Evolutionary conservation across 2,113 vertebrate genomes (phyloP).

Genomic region (Pavo muticus): DNA sequence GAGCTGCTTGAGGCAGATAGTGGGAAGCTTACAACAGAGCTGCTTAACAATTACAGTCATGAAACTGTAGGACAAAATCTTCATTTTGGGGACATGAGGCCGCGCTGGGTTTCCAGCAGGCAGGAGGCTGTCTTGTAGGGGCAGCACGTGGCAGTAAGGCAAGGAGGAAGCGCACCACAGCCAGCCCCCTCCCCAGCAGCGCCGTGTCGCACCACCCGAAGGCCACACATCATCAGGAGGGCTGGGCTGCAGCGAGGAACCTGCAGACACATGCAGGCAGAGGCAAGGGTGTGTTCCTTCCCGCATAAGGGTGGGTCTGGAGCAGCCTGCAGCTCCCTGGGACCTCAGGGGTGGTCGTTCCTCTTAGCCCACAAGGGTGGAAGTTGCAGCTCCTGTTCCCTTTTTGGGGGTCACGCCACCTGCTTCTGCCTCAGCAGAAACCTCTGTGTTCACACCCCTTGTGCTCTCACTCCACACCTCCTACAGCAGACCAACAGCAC

Average conservation of each 20-base stretch:
- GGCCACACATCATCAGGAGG: not conserved
- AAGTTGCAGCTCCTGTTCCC: not conserved
- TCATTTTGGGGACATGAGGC: not conserved
- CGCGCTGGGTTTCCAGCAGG: not conserved
- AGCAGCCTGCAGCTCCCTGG: constrained; percentile 14
- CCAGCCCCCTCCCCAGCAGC: not conserved
- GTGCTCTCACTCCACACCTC: not conserved
- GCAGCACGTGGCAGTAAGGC: not conserved
- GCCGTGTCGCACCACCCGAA: not conserved
- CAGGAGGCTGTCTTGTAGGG: not conserved
- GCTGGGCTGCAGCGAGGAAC: not conserved
- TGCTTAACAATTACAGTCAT: not conserved
- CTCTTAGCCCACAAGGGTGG: not conserved
- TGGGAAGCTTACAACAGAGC: constrained; percentile 18
- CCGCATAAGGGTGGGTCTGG: constrained; percentile 5
- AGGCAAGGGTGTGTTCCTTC: constrained; percentile 15
- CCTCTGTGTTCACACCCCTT: not conserved
- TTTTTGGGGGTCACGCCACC: not conserved
- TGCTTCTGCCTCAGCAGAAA: not conserved
- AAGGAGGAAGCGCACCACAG: not conserved
- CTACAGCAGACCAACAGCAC: not conserved
- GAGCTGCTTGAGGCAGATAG: constrained; percentile 17
- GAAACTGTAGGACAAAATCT: not conserved
- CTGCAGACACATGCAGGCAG: constrained; percentile 40
- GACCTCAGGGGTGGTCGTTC: not conserved